Evolutionary conservation across 2,113 vertebrate species (phyloP).

Genomic region (Todiramphus saurophagus): DNA sequence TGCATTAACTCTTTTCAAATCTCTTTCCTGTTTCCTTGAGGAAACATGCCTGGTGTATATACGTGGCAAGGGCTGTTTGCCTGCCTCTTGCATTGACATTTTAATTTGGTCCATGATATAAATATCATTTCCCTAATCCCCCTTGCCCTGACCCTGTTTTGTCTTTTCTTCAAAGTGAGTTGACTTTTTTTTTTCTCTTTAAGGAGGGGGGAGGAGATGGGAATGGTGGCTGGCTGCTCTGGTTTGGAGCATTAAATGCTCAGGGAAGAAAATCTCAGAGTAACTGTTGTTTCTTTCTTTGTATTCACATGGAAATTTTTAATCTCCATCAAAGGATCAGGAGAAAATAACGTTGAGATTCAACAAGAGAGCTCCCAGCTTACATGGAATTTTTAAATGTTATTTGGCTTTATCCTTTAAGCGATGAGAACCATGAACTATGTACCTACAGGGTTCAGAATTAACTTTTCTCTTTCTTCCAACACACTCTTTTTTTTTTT

Average conservation of each 20-base stretch:
- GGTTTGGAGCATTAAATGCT: constrained; percentile 72
- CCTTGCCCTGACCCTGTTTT: constrained; percentile 75
- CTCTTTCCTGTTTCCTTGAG: constrained; percentile 65
- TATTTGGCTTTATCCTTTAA: constrained; percentile 79
- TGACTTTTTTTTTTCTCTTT: constrained; percentile 76
- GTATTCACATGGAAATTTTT: constrained; percentile 97
- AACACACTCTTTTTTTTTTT: not conserved
- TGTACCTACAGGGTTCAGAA: constrained; percentile 72
- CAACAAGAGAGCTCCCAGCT: constrained; percentile 75
- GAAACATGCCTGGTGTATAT: constrained; percentile 61
- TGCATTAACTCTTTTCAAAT: constrained; percentile 69
- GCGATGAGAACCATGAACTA: constrained; percentile 72
- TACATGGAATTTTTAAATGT: constrained; percentile 79
- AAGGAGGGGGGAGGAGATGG: constrained; percentile 50
- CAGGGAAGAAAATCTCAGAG: constrained; percentile 78
- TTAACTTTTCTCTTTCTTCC: constrained; percentile 73
- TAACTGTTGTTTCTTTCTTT: constrained; percentile 90
- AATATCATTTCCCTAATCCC: constrained; percentile 83
- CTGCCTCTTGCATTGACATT: constrained; percentile 71
- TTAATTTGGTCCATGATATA: constrained; percentile 80
- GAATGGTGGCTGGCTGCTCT: constrained; percentile 65
- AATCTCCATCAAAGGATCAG: constrained; percentile 85
- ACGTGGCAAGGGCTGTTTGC: constrained; percentile 68
- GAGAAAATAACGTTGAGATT: constrained; percentile 77
- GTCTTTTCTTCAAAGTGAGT: constrained; percentile 82